Evolutionary conservation across 2,888 invertebrate genomes (phyloP).

Genomic region (Leptinotarsa rubiginosa): DNA sequence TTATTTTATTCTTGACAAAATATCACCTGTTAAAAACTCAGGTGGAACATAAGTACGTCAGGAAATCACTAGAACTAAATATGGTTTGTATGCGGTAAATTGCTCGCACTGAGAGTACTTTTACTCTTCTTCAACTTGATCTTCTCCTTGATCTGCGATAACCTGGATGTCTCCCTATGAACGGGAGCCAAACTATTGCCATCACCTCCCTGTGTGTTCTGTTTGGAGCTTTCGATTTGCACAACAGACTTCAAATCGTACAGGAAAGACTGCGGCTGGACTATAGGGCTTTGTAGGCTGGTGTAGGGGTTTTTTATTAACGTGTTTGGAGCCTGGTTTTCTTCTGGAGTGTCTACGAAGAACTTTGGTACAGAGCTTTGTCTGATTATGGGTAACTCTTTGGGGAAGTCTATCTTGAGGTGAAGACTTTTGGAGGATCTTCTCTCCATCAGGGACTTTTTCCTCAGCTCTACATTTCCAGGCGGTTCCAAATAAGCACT

Average conservation of each 20-base stretch:
- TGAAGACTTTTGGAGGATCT: conserved; percentile 62
- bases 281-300: conserved; percentile 61
- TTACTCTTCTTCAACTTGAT: conserved; percentile 56
- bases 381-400: conserved; percentile 63
- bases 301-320: conserved; percentile 55
- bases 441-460: conserved; percentile 61
- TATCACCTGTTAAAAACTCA: background rate
- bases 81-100: conserved; percentile 52
- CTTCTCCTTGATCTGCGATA: conserved; percentile 54
- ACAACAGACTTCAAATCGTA: conserved; percentile 65
- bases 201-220: conserved; percentile 30
- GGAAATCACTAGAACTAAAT: conserved; percentile 39
- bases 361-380: conserved; percentile 66
- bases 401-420: conserved; percentile 57
- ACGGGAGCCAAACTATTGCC: conserved; percentile 37
- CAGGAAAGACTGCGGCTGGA: conserved; percentile 50
- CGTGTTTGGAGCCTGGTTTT: conserved; percentile 57
- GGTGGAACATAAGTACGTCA: background rate
- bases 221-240: conserved; percentile 61
- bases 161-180: conserved; percentile 48
- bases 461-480: conserved; percentile 53
- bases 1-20: background rate
- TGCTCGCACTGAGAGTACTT: conserved; percentile 52
- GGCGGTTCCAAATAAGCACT: conserved; percentile 32
- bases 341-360: conserved; percentile 63